Percentiles rank a stretch among this genome's conserved stretches.
phyloP scores from a whole-genome alignment of 2,797 vertebrate species.

The Alcedo quadribrachys region DNA sequence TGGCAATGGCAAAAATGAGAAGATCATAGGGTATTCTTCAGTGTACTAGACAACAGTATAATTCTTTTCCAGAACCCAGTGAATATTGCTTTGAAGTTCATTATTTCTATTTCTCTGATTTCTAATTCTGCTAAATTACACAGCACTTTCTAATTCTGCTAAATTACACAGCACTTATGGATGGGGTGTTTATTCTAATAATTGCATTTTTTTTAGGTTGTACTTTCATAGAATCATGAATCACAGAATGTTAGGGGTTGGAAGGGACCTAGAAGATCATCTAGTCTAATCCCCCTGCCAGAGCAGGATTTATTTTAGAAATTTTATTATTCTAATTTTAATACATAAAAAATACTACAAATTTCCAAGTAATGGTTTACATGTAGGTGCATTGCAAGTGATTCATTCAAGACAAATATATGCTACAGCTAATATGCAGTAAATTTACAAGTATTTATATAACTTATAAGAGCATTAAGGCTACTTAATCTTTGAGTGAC shows the following conservation, averaged over 20 bases:
- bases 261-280: no score
- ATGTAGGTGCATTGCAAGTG: background rate
- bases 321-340: background rate
- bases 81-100: background rate
- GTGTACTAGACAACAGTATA: background rate
- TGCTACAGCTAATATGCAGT: background rate
- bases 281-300: no score
- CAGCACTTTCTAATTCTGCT: background rate
- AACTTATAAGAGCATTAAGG: constrained; percentile 54
- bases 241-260: no score
- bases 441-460: constrained; percentile 55
- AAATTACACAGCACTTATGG: background rate
- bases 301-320: background rate
- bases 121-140: background rate
- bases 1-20: background rate
- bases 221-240: no score
- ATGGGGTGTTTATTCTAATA: background rate
- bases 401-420: constrained; percentile 14
- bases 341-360: background rate
- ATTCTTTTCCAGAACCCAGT: background rate
- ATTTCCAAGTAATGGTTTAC: background rate
- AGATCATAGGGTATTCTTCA: background rate
- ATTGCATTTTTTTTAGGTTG: fast-evolving
- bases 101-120: background rate
- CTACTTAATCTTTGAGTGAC: constrained; percentile 75